Evolutionary conservation across 2,888 invertebrate genomes (phyloP), one percentile per base, ranked within the genome.

Genomic region (Agriopis marginaria): DNA sequence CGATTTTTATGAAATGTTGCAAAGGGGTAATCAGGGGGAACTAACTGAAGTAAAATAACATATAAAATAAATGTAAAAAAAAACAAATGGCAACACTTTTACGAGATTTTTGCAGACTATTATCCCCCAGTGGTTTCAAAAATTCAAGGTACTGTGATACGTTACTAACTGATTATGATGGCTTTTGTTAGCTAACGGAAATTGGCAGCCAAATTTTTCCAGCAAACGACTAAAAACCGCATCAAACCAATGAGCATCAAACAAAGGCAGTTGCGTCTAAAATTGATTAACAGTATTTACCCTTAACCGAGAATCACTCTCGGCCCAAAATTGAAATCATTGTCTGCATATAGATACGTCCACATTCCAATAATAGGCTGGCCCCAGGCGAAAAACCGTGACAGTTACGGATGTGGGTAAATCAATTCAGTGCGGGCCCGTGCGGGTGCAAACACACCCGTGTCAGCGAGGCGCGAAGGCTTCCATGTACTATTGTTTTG

Each of bases 351-450:
- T 77, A 78, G 75, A 79, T 59, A 79, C 79, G 79, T 82, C 79
- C 78, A 81, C 80, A 81, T 78, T 81, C 78, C 80, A 84, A 85
- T 86, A 86, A 86, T 82, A 84, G 79, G 76, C 75, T 77, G 73
- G 77, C 78, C 79, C 71, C 81, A 78, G 81, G 81, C 82, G 80
- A 86, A 89, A 90, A 86, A 86, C 79, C 81, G 82, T 89, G 90
- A 90, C 90, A 86, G 88, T 86, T 87, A 89, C 88, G 86, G 89
- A 91, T 90, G 88, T 90, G 91, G 90, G 91, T 88, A 87, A 91
- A 90, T 90, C 90, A 89, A 90, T 91, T 89, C 86, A 77, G 80
- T 82, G 82, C 82, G 50, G 40, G 47, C 59, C 32, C 32, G 8
- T 40, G 60, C 60, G 81, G 81, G 84, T 79, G 85, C 86, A 88